Evolutionary conservation across 2,113 vertebrate species (phyloP), one percentile per base, ranked within the genome.

Genomic region (Heloderma charlesbogerti): DNA sequence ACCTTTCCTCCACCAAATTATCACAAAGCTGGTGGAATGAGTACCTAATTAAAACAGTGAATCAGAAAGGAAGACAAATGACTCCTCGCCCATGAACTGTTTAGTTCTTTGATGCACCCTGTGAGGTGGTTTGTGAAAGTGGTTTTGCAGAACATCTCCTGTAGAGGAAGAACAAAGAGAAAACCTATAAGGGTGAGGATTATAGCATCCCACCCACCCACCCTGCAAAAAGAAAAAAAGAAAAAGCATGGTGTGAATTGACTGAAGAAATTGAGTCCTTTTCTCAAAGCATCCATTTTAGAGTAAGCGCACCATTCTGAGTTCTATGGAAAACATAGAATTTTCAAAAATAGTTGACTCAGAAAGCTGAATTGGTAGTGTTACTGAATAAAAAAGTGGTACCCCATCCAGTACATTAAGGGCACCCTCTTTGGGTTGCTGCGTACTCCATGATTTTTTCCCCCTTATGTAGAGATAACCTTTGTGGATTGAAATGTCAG

Each of bases 101-200:
- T 16, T 29, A 1, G 18, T 78, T 78, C 40, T 78, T 78, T 34
- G 4, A 3, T 54, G 0, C 34, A 29, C 82, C 54, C 18, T 63
- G 12, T 5, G 37, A 10, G 83, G 83, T 16, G 0, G 25, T 20
- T 79, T 67, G n/a, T 69, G 81, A 87, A 88, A 82, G 10, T 0
- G 66, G 8, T 34, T 43, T 0, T 0, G 0, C 2, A 0, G 0
- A 0, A 13, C 3, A 13, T 0, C n/a, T 67, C 63, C 40, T 84
- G 63, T 27, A 29, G 60, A 43, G 22, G 8, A 40, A 43, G 82
- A 40, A 2, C 40, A 77, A 71, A 51, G 72, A 37, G 34, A 75
- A 57, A 43, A 67, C 13, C 25, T 60, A 12, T n/a, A n/a, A 37
- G 4, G 45, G 43, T 9, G 9, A 0, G 18, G 31, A 71, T 0